Percentiles rank a stretch among this genome's conserved stretches.
Conservation (phyloP, 2,113 vertebrate genomes). For the Diadophis punctatus region DNA sequence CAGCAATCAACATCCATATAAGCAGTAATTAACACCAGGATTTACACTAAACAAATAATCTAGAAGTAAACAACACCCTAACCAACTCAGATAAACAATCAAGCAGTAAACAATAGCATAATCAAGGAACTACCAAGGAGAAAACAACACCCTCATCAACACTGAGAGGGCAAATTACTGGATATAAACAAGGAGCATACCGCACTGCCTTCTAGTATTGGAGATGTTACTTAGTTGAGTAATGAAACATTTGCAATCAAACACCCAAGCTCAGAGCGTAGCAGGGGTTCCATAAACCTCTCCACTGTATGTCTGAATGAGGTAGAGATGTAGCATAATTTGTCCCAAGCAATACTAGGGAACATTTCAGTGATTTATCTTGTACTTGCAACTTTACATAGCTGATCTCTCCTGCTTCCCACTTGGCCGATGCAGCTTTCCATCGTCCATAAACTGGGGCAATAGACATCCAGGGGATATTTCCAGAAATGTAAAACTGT, state of each 20-base stretch:
- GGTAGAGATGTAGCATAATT: neutral
- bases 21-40: neutral
- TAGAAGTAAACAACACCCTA: neutral
- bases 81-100: neutral
- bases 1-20: neutral
- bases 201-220: neutral
- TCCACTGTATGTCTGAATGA: neutral
- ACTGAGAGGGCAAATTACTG: neutral
- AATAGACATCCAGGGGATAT: neutral
- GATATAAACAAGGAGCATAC: neutral
- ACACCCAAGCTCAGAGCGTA: neutral
- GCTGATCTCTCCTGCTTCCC: neutral
- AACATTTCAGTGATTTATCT: neutral
- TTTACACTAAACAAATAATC: neutral
- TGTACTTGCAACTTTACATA: neutral
- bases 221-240: neutral
- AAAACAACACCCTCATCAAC: neutral
- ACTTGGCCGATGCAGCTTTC: neutral
- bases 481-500: neutral
- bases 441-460: neutral
- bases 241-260: neutral
- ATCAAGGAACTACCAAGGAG: neutral
- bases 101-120: neutral
- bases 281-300: neutral
- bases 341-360: accelerated